Evolutionary conservation across 2,113 vertebrate species (phyloP), one percentile per base, ranked within the genome.

Genomic region (Dolichotis patagonum): DNA sequence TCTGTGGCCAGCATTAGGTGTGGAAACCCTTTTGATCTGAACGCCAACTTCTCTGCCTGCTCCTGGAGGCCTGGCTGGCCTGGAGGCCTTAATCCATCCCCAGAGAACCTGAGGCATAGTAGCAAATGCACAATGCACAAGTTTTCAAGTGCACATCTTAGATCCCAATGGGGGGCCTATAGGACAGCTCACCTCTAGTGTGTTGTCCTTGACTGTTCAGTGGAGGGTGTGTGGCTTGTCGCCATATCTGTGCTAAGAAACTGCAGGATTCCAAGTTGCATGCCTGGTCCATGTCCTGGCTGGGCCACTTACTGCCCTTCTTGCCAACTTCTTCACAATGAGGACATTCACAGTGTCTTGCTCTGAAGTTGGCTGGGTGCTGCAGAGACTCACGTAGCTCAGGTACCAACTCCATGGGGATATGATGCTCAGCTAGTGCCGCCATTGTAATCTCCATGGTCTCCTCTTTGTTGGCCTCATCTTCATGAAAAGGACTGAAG

Each of bases 401-500:
- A 20, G 62, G 17, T 20, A 58, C 46, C 11, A n/a, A 0, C 11
- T 1, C 3, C 3, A 0, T 2, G 0, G 38, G 22, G 13, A 41
- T 10, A 19, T n/a, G 35, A n/a, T 12, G 0, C 63, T 41, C 0
- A 4, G 41, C 62, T 0, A 4, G 38, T 78, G n/a, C 19, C 0
- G 0, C n/a, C 41, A 2, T 0, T 0, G 0, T 30, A 13, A 4
- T 7, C 49, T 10, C 9, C 7, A 3, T 2, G 20, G 0, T 41
- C 35, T 4, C 32, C 1, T 14, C 43, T 1, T 80, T 32, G 0
- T 63, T 14, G 0, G 7, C 62, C 0, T 71, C 63, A 0, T 26
- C 2, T 0, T 35, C 52, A 0, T 2, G 17, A 32, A 20, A 46
- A 65, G 43, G 12, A 13, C 49, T 0, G 5, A 2, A 13, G 19